phyloP scores from a whole-genome alignment of 2,888 invertebrate species.

The Drosophila barbarae region DNA sequence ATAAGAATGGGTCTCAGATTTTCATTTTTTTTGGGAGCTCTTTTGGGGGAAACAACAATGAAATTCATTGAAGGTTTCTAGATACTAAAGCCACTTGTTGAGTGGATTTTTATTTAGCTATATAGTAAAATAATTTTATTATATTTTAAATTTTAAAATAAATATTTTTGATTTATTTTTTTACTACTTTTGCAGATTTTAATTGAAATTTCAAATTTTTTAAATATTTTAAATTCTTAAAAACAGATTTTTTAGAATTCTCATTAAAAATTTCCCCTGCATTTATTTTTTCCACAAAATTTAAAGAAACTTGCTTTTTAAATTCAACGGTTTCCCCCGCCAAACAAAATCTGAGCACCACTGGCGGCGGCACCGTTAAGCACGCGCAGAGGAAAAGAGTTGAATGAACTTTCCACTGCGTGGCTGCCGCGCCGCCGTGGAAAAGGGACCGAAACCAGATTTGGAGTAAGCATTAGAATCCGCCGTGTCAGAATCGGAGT shows the following conservation, averaged over 20 bases:
- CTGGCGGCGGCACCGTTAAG: conserved; percentile 48
- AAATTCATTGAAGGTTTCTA: conserved; percentile 6
- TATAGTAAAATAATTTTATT: neutral
- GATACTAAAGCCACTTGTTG: neutral
- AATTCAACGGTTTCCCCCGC: neutral
- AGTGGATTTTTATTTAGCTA: neutral
- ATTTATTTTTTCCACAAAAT: too few species aligned
- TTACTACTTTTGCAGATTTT: too few species aligned
- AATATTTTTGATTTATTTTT: too few species aligned
- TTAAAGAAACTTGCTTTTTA: neutral
- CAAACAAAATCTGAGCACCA: conserved; percentile 8
- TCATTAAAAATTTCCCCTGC: too few species aligned
- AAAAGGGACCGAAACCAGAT: conserved; percentile 57
- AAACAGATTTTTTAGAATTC: too few species aligned
- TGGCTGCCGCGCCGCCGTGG: conserved; percentile 62
- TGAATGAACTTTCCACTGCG: conserved; percentile 60
- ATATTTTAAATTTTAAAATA: neutral
- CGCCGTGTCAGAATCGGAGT: conserved; percentile 7
- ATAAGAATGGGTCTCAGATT: conserved; percentile 14
- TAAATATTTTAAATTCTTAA: too few species aligned
- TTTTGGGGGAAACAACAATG: conserved; percentile 1
- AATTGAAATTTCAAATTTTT: too few species aligned
- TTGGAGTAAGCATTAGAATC: conserved; percentile 20
- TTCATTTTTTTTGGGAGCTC: neutral
- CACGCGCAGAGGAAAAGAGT: conserved; percentile 54